Evolutionary conservation across 2,888 invertebrate species (phyloP).

Genomic region (Philaethria dido): DNA sequence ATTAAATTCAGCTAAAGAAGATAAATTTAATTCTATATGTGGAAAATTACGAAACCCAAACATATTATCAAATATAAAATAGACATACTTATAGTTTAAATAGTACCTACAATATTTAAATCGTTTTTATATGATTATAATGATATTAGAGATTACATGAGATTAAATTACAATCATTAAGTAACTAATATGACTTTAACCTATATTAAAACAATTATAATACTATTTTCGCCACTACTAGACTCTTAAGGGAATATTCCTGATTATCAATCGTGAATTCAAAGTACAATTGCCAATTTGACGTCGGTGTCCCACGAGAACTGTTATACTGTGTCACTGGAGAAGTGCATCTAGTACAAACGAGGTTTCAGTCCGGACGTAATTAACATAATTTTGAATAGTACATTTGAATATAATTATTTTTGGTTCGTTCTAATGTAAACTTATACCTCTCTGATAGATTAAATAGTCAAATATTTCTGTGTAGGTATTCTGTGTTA

Average conservation of each 20-base stretch:
- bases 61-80: no score
- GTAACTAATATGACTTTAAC: no score
- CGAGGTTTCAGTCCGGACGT: neutral
- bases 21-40: no score
- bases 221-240: neutral
- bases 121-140: no score
- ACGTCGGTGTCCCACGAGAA: constrained; percentile 12
- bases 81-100: no score
- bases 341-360: constrained; percentile 4
- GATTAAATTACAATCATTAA: neutral
- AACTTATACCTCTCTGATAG: neutral
- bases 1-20: no score
- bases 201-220: neutral
- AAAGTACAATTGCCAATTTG: constrained; percentile 19
- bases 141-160: no score
- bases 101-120: no score
- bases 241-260: constrained; percentile 15
- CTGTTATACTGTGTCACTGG: constrained; percentile 9
- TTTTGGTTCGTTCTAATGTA: no score
- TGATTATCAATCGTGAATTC: constrained; percentile 14
- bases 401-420: no score
- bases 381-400: neutral
- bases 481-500: no score
- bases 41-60: no score
- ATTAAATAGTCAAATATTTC: neutral